phyloP scores from a whole-genome alignment of 2,888 invertebrate species.

The Hyles lineata region DNA sequence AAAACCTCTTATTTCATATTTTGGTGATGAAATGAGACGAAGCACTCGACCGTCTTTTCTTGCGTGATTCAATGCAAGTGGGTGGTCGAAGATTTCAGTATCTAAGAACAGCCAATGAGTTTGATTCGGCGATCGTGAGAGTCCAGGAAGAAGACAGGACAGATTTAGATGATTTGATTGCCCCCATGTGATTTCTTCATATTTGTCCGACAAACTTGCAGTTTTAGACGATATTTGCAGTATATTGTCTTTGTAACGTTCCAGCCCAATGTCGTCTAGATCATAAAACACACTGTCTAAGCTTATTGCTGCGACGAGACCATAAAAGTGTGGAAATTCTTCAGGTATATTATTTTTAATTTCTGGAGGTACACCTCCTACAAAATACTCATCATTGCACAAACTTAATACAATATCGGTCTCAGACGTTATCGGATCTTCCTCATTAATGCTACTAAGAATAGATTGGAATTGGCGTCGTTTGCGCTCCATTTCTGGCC shows the following conservation, averaged over 20 bases:
- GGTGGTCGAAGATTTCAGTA: conserved; percentile 49
- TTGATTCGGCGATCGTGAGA: conserved; percentile 49
- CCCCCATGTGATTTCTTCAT: conserved; percentile 74
- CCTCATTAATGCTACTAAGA: neutral
- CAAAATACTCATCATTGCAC: conserved; percentile 69
- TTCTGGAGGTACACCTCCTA: conserved; percentile 65
- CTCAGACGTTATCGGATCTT: neutral
- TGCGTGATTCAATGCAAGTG: conserved; percentile 54
- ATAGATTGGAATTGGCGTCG: neutral
- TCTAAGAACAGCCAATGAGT: conserved; percentile 74
- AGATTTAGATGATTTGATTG: conserved; percentile 69
- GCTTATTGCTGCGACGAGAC: conserved; percentile 64
- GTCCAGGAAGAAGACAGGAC: conserved; percentile 70
- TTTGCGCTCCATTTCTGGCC: conserved; percentile 38
- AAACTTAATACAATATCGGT: conserved; percentile 36
- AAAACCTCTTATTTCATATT: conserved; percentile 69
- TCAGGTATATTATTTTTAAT: conserved; percentile 50
- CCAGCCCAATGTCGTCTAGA: conserved; percentile 61
- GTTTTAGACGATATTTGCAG: conserved; percentile 72
- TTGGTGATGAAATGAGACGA: conserved; percentile 61
- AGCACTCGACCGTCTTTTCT: conserved; percentile 67
- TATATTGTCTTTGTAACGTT: conserved; percentile 60
- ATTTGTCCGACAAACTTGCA: conserved; percentile 74
- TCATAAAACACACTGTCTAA: conserved; percentile 63
- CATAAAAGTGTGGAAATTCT: conserved; percentile 60